Evolutionary conservation across 2,113 vertebrate species (phyloP), one percentile per base, ranked within the genome.

Genomic region (Entelurus aequoreus): DNA sequence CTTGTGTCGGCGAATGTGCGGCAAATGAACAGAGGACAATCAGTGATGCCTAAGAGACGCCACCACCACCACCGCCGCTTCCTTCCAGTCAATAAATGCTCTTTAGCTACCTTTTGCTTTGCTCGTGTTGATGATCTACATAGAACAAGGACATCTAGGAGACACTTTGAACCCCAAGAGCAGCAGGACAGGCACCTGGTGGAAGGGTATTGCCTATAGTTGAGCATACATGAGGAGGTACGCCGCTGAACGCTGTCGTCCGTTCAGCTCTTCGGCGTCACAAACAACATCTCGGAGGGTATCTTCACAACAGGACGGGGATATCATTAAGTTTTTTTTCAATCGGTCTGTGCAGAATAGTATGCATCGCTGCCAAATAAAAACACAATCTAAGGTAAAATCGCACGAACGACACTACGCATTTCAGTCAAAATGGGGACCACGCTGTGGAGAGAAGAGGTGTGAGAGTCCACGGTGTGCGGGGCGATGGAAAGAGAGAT

Each of bases 11-110:
- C 81, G 82, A 77, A 71, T 70, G 69, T 75, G 84, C 72, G 54
- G 77, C 76, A 86, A 88, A 88, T 85, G 86, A 86, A 81, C 60
- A 55, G 81, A 76, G 82, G 85, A 79, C 83, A 81, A 80, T 78
- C 76, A 77, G 78, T 76, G 69, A 84, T 56, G 74, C 77, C 69
- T 50, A 66, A 53, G 73, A 84, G 61, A 80, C 74, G 54, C 67
- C 65, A 66, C 60, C 54, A 74, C 60, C 54, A 59, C 36, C 42
- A 73, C 52, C 48, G 15, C 61, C 65, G 63, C 44, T 47, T 66
- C 66, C 13, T 38, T 58, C 55, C 60, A 10, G 59, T 42, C 38
- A 44, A 16, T 46, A 28, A 40, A 35, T 57, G 48, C 53, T 58
- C 48, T 6, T 51, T 60, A 56, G 54, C 55, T 21, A 44, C 60